Evolutionary conservation across 1,140 invertebrate species (phyloP).

Genomic region (Eriosoma lanigerum): DNA sequence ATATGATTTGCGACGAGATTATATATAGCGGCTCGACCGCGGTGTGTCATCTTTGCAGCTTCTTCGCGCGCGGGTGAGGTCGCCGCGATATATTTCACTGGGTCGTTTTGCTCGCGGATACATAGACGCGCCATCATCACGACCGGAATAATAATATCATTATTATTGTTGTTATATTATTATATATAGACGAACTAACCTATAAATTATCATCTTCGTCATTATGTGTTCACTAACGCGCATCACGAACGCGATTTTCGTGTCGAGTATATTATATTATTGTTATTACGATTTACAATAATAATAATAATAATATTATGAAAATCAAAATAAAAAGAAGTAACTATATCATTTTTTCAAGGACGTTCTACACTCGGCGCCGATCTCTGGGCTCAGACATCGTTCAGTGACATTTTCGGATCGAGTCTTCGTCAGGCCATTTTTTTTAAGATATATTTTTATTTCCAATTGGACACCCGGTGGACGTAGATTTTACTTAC

Average conservation of each 20-base stretch:
- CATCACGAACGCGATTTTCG: conserved; percentile 9
- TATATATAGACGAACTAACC: not conserved
- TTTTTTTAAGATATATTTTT: no score
- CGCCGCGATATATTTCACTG: no score
- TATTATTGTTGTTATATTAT: not conserved
- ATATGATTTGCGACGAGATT: not conserved
- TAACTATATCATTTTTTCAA: not conserved
- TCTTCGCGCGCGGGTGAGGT: not conserved
- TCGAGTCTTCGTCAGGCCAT: not conserved
- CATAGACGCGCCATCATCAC: not conserved
- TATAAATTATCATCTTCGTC: not conserved
- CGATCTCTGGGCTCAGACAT: not conserved
- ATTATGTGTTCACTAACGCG: not conserved
- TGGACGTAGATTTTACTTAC: no score
- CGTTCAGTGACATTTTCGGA: not conserved
- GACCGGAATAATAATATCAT: not conserved
- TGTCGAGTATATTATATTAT: not conserved
- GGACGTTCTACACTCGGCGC: not conserved
- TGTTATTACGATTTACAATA: no score
- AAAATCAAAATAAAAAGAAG: no score
- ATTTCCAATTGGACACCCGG: no score
- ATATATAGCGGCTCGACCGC: not conserved
- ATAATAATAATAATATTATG: no score
- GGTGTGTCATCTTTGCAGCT: not conserved
- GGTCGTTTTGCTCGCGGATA: not conserved